phyloP scores from a whole-genome alignment of 2,797 vertebrate genomes.

The Margarornis squamiger region DNA sequence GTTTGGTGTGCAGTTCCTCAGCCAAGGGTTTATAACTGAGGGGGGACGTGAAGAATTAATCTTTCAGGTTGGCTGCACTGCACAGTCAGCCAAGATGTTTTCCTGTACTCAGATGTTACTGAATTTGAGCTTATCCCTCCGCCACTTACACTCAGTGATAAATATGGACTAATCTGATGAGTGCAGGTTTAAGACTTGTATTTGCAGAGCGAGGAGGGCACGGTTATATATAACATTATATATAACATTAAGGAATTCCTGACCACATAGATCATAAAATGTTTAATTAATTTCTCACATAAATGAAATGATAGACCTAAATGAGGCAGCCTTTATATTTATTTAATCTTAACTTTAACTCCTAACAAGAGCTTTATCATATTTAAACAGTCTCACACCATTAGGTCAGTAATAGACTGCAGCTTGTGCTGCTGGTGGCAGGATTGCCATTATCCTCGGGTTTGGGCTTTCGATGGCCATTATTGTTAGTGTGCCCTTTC shows the following conservation, averaged over 20 bases:
- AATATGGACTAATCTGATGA: neutral
- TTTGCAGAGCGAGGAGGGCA: neutral
- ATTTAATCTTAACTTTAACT: slow-evolving; percentile 18
- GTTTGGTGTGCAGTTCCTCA: neutral
- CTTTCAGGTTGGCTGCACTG: neutral
- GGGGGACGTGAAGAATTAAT: neutral
- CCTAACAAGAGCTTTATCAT: slow-evolving; percentile 3
- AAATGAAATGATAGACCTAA: neutral
- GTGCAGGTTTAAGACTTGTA: neutral
- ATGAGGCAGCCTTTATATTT: neutral
- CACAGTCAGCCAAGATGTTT: neutral
- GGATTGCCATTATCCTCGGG: neutral
- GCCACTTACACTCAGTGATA: neutral
- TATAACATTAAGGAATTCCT: neutral
- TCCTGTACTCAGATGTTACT: neutral
- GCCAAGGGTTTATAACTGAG: neutral
- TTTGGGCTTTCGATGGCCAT: neutral
- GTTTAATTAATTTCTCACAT: neutral
- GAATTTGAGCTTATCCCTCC: neutral
- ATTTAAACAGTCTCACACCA: slow-evolving; percentile 15
- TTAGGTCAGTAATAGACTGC: slow-evolving; percentile 3
- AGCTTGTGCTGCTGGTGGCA: neutral
- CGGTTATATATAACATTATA: neutral
- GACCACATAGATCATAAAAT: neutral
- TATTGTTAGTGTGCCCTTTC: neutral